These are phyloP conservation scores for Agrotis puta DNA, from an alignment of 2,888 invertebrate species.

Conservation along the genomic window DNA sequence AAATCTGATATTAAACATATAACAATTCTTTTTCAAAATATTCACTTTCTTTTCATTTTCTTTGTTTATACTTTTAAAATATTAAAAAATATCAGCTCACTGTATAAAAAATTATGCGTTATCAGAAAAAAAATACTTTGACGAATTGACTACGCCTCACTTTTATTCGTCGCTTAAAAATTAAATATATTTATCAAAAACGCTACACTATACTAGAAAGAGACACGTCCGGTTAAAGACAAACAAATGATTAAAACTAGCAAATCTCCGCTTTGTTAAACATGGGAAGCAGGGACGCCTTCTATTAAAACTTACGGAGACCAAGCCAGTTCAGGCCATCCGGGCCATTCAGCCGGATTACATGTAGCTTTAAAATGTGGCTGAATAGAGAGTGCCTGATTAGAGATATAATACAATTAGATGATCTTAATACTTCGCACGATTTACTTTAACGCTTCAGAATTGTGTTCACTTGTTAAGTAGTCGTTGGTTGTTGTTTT, in stretches of 20 bases:
- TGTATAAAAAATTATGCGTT: too few relatives aligned
- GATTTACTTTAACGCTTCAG: constrained; percentile 35
- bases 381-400: constrained; percentile 68
- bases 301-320: constrained; percentile 73
- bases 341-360: constrained; percentile 74
- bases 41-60: too few relatives aligned
- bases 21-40: too few relatives aligned
- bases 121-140: too few relatives aligned
- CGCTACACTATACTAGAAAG: not conserved
- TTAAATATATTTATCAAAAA: too few relatives aligned
- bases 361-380: constrained; percentile 79
- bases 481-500: constrained; percentile 25
- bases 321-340: constrained; percentile 58
- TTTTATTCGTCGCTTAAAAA: too few relatives aligned
- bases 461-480: constrained; percentile 41
- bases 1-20: too few relatives aligned
- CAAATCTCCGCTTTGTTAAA: constrained; percentile 70
- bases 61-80: too few relatives aligned
- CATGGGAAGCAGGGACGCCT: constrained; percentile 60
- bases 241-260: constrained; percentile 66
- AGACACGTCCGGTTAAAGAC: constrained; percentile 42
- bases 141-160: too few relatives aligned
- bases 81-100: too few relatives aligned
- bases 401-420: constrained; percentile 64
- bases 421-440: constrained; percentile 41